phyloP scores from a whole-genome alignment of 2,113 vertebrate genomes.

The Psittacula cyanocephala region DNA sequence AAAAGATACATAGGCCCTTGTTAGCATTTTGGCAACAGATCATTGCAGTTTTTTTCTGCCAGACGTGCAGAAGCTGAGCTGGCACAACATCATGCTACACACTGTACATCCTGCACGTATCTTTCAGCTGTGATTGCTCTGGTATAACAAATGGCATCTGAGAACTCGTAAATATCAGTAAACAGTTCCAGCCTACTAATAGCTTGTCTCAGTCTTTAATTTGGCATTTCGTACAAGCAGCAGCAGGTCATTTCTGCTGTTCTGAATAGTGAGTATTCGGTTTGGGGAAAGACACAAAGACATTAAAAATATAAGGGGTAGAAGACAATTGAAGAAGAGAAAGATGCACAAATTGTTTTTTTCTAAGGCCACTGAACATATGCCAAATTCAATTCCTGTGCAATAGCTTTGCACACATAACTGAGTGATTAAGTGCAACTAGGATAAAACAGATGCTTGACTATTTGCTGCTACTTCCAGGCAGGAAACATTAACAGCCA shows the following conservation, averaged over 20 bases:
- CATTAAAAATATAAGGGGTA: background rate
- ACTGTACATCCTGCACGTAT: conserved; percentile 20
- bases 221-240: background rate
- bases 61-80: conserved; percentile 35
- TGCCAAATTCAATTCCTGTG: background rate
- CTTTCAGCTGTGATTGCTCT: conserved; percentile 50
- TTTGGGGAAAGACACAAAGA: background rate
- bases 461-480: background rate
- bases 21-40: conserved; percentile 55
- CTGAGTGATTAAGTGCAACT: background rate
- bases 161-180: conserved; percentile 46
- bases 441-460: background rate
- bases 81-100: conserved; percentile 43
- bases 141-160: conserved; percentile 30
- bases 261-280: background rate
- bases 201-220: background rate
- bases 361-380: background rate
- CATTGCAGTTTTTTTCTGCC: background rate
- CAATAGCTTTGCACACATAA: background rate
- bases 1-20: conserved; percentile 31
- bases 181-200: conserved; percentile 29
- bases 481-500: background rate
- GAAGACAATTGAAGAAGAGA: background rate
- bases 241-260: background rate
- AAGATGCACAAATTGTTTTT: background rate